phyloP scores from a whole-genome alignment of 2,888 invertebrate species.

The Mongoloraphidia duomilia region DNA sequence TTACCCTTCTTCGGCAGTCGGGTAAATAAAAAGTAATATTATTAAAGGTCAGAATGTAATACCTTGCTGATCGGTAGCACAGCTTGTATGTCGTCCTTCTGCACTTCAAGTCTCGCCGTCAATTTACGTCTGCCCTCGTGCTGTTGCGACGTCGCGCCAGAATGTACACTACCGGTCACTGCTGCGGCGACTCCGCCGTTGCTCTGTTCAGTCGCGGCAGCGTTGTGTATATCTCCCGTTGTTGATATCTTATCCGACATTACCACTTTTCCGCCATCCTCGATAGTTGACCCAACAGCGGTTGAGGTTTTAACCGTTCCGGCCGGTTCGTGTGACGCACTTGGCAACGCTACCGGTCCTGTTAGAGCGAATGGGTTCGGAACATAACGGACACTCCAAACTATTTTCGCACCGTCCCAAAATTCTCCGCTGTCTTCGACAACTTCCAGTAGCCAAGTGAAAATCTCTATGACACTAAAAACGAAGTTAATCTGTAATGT shows the following conservation, averaged over 20 bases:
- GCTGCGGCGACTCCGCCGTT: conserved; percentile 21
- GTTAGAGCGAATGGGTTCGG: conserved; percentile 36
- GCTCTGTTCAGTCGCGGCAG: conserved; percentile 15
- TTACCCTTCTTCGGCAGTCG: neutral
- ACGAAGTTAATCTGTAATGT: conserved; percentile 3
- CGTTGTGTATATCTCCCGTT: conserved; percentile 13
- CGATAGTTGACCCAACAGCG: conserved; percentile 3
- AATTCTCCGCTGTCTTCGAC: conserved; percentile 62
- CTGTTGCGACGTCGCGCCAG: conserved; percentile 27
- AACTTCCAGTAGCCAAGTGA: conserved; percentile 85
- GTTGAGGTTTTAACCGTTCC: conserved; percentile 21
- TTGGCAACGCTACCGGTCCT: conserved; percentile 8
- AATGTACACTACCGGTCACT: conserved; percentile 19
- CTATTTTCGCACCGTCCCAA: conserved; percentile 70
- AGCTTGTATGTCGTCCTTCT: conserved; percentile 87
- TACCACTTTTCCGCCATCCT: conserved; percentile 14
- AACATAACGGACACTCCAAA: conserved; percentile 71
- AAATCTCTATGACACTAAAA: conserved; percentile 59
- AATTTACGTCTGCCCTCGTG: conserved; percentile 42
- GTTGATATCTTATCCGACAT: neutral
- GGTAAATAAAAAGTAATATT: neutral
- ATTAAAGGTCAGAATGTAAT: conserved; percentile 14
- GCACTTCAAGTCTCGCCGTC: conserved; percentile 72
- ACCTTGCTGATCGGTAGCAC: conserved; percentile 90
- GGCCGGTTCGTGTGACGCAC: conserved; percentile 15